phyloP scores from a whole-genome alignment of 2,113 vertebrate genomes.

The Cyprinodon brontotheroides region DNA sequence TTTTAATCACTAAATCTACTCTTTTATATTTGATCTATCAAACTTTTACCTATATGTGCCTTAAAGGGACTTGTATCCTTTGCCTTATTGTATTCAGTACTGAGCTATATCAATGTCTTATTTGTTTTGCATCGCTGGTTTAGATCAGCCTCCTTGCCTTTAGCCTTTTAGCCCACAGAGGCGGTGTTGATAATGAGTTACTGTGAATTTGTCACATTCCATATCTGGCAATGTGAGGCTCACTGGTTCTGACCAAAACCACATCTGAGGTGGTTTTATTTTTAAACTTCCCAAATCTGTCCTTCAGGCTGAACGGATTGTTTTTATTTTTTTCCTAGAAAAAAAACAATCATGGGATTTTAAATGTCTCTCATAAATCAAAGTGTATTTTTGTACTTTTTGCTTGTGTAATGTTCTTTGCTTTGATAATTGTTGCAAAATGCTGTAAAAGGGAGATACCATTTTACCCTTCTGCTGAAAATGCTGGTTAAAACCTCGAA shows the following conservation, averaged over 20 bases:
- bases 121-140: constrained; percentile 58
- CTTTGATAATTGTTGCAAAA: constrained; percentile 25
- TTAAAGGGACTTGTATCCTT: constrained; percentile 7
- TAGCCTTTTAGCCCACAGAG: constrained; percentile 18
- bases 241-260: constrained; percentile 27
- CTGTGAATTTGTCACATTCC: constrained; percentile 68
- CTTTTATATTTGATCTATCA: constrained; percentile 23
- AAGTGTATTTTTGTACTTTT: constrained; percentile 33
- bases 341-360: constrained; percentile 59
- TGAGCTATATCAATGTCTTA: constrained; percentile 45
- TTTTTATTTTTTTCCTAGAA: constrained; percentile 14
- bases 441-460: constrained; percentile 62
- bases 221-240: constrained; percentile 31
- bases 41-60: constrained; percentile 19
- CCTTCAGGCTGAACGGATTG: constrained; percentile 17
- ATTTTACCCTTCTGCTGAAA: constrained; percentile 40
- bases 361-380: constrained; percentile 33
- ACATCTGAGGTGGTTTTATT: background rate
- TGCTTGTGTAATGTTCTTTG: constrained; percentile 25
- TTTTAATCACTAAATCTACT: constrained; percentile 15
- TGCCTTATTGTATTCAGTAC: constrained; percentile 36
- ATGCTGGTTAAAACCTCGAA: constrained; percentile 47
- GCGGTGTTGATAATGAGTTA: constrained; percentile 28
- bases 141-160: constrained; percentile 32
- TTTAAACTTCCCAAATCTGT: constrained; percentile 30